These are phyloP conservation scores for Gobionotothen gibberifrons DNA, from an alignment of 2,797 vertebrate species.

Conservation along the genomic window DNA sequence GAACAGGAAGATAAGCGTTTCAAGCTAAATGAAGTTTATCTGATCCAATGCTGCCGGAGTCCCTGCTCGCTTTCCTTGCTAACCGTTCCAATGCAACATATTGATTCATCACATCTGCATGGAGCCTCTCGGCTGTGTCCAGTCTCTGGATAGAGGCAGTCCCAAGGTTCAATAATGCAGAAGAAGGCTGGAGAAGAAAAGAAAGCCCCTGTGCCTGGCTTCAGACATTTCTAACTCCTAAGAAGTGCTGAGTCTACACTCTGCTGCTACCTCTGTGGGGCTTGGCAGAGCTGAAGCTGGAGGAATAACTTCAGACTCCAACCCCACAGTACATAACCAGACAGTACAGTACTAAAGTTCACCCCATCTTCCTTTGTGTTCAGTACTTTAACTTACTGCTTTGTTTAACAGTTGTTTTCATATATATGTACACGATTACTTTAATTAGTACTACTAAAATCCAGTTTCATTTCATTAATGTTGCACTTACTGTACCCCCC, in stretches of 20 bases:
- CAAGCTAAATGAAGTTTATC: conserved; percentile 25
- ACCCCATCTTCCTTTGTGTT: neutral
- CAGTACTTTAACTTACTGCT: neutral
- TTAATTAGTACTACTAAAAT: no score
- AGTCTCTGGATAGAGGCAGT: conserved; percentile 56
- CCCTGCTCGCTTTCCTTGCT: conserved; percentile 5
- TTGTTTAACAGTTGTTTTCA: neutral
- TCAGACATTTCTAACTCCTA: conserved; percentile 62
- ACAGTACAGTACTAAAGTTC: conserved; percentile 13
- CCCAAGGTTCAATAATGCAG: conserved; percentile 71
- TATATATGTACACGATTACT: no score
- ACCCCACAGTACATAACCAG: conserved; percentile 21
- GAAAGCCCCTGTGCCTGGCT: conserved; percentile 56
- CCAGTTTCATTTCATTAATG: no score
- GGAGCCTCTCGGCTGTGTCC: conserved; percentile 66
- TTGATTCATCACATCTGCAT: conserved; percentile 76
- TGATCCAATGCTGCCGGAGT: conserved; percentile 39
- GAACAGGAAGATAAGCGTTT: conserved; percentile 31
- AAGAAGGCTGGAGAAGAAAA: conserved; percentile 59
- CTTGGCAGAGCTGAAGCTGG: conserved; percentile 49
- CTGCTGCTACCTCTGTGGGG: conserved; percentile 54
- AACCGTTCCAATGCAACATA: conserved; percentile 46
- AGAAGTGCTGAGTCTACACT: conserved; percentile 79
- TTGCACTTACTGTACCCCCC: neutral
- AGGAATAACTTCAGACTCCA: conserved; percentile 42